Conservation (phyloP, 2,113 vertebrate genomes). For the Crotalus helleri region DNA sequence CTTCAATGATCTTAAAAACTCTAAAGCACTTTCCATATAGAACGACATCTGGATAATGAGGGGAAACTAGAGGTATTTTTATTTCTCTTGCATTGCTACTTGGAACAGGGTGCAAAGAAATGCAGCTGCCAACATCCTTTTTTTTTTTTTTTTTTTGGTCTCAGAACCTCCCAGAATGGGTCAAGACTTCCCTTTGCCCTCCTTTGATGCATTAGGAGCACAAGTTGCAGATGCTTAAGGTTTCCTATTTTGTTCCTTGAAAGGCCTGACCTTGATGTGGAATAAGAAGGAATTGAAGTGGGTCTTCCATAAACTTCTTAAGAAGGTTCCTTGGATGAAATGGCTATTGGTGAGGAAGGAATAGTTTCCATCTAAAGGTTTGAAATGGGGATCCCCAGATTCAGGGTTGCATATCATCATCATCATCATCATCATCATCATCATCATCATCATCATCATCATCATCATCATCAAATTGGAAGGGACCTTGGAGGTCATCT, state of each 20-base stretch:
- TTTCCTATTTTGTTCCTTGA: neutral
- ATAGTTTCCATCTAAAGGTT: neutral
- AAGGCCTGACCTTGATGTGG: neutral
- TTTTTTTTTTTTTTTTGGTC: neutral
- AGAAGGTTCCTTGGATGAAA: neutral
- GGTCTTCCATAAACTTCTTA: neutral
- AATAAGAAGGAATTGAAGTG: neutral
- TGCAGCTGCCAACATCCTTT: neutral
- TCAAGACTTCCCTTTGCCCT: neutral
- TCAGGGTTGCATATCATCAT: too few species aligned
- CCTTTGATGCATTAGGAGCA: neutral
- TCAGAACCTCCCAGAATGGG: neutral
- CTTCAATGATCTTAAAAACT: neutral
- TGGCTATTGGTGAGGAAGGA: neutral
- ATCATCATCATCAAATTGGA: too few species aligned
- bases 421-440: too few species aligned
- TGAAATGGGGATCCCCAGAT: neutral
- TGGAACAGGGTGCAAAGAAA: neutral
- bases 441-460: too few species aligned
- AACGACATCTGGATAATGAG: neutral
- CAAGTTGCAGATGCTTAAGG: neutral
- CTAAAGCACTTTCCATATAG: neutral
- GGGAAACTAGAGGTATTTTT: neutral
- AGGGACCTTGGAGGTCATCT: too few species aligned
- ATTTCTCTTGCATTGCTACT: neutral